Base-by-base conservation (phyloP, 2,797 vertebrate species). In the Erpetoichthys calabaricus region DNA sequence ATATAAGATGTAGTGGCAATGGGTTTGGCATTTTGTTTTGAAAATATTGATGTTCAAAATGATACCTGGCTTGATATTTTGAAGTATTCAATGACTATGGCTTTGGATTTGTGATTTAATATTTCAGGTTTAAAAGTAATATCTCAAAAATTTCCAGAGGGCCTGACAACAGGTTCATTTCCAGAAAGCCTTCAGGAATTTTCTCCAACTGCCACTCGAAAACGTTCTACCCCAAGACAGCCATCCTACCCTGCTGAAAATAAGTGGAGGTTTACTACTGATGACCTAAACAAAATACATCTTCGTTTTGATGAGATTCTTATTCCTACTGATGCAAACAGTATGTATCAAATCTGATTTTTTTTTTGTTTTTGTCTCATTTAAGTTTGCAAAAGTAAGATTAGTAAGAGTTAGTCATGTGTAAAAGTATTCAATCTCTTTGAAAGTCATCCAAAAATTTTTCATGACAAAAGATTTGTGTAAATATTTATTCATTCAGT, bases 101-200 rank as follows among this genome's bases (percentile, higher is more conserved):
- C 4, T 41, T 53, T 46, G 9, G 4, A 58, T 10, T 6, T 54
- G n/a, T n/a, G n/a, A 10, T 2, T 59, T 0, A 25, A 25, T 54
- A 57, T 57, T 45, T 41, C 67, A 99, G 95, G 95, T 65, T 80
- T 99, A 25, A 96, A 91, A 69, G 88, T 95, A 5, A 68, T 96
- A 0, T 82, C 83, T 4, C 91, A 94, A 75, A 97, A 88, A 63
- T 87, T 97, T 63, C 93, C 91, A 0, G 86, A 89, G 55, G 89
- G 93, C 4, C 42, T 98, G 72, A 73, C 86, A 52, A 94, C 89
- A 0, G 93, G 94, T 57, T 75, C 80, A 0, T 64, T 94, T 42
- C 93, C 94, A 0, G 1, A 56, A 3, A 95, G 90, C 67, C 72
- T 75, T 4, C 66, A 82, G 2, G 25, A 76, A 8, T 46, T 75